Evolutionary conservation across 2,113 vertebrate genomes (phyloP), one percentile per base, ranked within the genome.

Genomic region (Oncorhynchus tshawytscha): DNA sequence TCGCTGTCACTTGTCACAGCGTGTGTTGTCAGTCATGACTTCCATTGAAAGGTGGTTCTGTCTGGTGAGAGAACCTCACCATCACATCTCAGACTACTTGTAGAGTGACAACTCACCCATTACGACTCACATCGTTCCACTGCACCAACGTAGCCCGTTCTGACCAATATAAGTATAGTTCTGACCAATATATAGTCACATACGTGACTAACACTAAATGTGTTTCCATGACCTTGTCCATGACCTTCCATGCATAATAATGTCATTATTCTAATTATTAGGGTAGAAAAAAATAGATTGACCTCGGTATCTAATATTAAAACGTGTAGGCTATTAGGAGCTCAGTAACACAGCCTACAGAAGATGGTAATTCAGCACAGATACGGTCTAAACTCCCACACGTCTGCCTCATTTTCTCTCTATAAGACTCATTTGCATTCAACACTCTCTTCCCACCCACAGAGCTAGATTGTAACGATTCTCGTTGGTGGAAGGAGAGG

Each of bases 81-180:
- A 48, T 80, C 85, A 69, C 73, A 82, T 90, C 88, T 88, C 83
- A 85, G 78, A 70, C 85, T 80, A 78, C 83, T 81, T 85, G 81
- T 78, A 84, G 86, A 86, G 83, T 65, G 80, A 80, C 81, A 81
- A 81, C 85, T 27, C 15, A 6, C 67, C 75, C 84, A 22, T 22
- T 86, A 84, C 91, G 92, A 92, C 86, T 91, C 92, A 93, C 89
- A 82, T 77, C 81, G 75, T 87, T 88, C 77, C 82, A 71, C 80
- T 75, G 78, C 82, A 54, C 79, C 39, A 22, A 22, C 59, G 11
- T 5, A 24, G 9, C 59, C 59, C n/a, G 1, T 22, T 22, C 7
- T 62, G 59, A 62, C 59, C 13, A 54, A 62, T 13, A 62, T 11
- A 62, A n/a, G n/a, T 13, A 62, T 11, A 62, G n/a, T n/a, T n/a